Evolutionary conservation across 2,797 vertebrate genomes (phyloP).

Genomic region (Rhodeus uyekii): DNA sequence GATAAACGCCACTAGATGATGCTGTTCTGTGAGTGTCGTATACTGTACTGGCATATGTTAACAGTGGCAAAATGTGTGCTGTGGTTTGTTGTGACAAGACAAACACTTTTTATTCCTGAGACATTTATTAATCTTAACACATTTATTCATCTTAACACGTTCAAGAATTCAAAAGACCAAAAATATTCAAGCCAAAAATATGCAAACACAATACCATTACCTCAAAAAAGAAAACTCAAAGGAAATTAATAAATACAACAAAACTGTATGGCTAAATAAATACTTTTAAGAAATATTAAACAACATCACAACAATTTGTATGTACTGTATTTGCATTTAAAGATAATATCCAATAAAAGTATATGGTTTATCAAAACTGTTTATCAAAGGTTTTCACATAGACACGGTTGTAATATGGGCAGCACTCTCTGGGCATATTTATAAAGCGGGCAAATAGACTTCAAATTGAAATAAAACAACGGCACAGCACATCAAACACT

Average conservation of each 20-base stretch:
- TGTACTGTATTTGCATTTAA: not conserved
- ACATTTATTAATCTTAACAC: conserved; percentile 69
- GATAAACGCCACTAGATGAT: conserved; percentile 24
- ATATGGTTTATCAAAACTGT: too few relatives aligned
- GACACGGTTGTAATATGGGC: not conserved
- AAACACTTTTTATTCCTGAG: conserved; percentile 6
- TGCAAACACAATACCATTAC: not conserved
- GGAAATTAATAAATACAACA: not conserved
- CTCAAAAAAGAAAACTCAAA: not conserved
- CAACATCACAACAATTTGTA: conserved; percentile 2
- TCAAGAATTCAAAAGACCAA: conserved; percentile 58
- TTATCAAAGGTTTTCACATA: not conserved
- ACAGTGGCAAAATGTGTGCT: not conserved
- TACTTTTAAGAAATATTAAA: not conserved
- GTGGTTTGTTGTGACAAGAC: not conserved
- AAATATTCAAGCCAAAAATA: conserved; percentile 44
- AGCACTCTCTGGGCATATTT: conserved; percentile 1
- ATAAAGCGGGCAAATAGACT: not conserved
- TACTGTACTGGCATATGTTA: not conserved
- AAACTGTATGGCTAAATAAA: not conserved
- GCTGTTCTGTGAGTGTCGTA: not conserved
- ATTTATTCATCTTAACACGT: conserved; percentile 72
- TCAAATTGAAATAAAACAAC: not conserved
- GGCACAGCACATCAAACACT: not conserved
- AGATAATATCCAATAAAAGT: too few relatives aligned